Conservation (phyloP, 2,797 vertebrate genomes). For the Pseudopleuronectes americanus region DNA sequence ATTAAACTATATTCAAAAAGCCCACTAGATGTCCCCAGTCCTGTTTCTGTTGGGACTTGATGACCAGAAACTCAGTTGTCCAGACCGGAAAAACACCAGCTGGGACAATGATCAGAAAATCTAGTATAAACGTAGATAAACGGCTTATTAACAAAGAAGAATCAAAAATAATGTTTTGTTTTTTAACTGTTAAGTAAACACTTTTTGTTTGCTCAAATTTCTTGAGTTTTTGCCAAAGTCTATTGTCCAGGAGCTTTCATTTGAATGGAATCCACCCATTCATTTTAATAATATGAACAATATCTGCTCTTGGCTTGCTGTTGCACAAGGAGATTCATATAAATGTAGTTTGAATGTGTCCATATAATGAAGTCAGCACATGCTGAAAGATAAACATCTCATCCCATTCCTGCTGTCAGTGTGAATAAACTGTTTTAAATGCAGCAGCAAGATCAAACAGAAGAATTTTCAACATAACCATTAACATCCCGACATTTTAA, state of each 20-base stretch:
- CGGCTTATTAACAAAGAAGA: background rate
- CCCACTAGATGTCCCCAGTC: slow-evolving; percentile 86
- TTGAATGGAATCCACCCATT: background rate
- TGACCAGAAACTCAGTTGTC: slow-evolving; percentile 20
- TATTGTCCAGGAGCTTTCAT: too few species aligned
- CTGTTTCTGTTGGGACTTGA: slow-evolving; percentile 53
- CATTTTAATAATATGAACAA: background rate
- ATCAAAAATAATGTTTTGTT: background rate
- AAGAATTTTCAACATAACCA: too few species aligned
- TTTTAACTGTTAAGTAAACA: background rate
- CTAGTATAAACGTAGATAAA: too few species aligned
- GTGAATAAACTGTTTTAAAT: too few species aligned
- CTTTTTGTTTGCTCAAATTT: too few species aligned
- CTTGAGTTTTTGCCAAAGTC: too few species aligned
- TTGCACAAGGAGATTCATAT: background rate
- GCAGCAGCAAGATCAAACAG: too few species aligned
- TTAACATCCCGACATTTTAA: too few species aligned
- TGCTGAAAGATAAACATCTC: background rate
- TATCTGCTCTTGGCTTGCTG: background rate
- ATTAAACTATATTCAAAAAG: slow-evolving; percentile 42
- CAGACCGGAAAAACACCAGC: slow-evolving; percentile 5
- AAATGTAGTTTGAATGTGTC: background rate
- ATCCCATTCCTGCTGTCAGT: too few species aligned
- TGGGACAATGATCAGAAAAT: background rate
- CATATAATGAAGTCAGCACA: background rate